A percentile compares a stretch with the other conserved stretches of the same genome.
phyloP scores from a whole-genome alignment of 2,888 invertebrate genomes.

The Zele albiditarsus region DNA sequence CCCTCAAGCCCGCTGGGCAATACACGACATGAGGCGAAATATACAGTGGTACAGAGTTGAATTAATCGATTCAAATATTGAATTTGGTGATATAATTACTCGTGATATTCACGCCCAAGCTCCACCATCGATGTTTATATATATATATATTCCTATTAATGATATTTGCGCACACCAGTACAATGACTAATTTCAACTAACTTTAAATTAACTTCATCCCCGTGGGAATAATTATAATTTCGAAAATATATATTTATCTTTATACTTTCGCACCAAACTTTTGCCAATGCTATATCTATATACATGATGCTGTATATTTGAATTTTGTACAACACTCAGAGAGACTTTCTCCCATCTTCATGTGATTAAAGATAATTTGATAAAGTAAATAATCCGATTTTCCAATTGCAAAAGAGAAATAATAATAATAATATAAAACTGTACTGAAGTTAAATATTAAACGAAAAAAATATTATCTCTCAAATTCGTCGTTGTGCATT shows the following conservation, averaged over 20 bases:
- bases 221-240: neutral
- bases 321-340: neutral
- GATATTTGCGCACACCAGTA: neutral
- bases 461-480: neutral
- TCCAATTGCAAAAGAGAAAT: neutral
- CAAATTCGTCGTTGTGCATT: neutral
- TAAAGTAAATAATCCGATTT: neutral
- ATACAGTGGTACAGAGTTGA: neutral
- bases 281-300: neutral
- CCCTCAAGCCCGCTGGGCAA: slow-evolving; percentile 9
- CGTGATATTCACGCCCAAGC: neutral
- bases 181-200: slow-evolving; percentile 9
- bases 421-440: neutral
- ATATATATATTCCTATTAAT: slow-evolving; percentile 9
- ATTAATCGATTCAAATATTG: slow-evolving; percentile 42
- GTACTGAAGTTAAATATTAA: neutral
- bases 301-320: too few relatives aligned
- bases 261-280: neutral
- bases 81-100: slow-evolving; percentile 37
- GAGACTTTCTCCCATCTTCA: neutral
- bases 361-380: neutral
- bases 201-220: neutral
- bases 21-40: neutral
- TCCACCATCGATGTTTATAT: neutral
- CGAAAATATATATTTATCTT: neutral